Evolutionary conservation across 2,888 invertebrate genomes (phyloP).

Genomic region (Peribatodes rhomboidaria): DNA sequence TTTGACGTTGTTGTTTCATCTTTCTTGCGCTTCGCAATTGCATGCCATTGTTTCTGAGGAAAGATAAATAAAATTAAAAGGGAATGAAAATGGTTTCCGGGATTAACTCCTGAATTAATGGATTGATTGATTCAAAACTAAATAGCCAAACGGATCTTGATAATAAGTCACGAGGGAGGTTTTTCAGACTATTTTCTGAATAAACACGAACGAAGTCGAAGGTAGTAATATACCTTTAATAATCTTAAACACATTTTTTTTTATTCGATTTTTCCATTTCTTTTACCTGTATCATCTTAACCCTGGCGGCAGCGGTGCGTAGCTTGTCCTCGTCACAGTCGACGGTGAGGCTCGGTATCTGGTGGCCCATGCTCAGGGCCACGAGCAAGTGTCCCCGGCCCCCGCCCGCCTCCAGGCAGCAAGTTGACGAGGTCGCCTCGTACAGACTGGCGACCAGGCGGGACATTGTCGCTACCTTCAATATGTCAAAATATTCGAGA

Average conservation of each 20-base stretch:
- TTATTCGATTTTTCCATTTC: background rate
- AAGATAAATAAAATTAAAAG: constrained; percentile 1
- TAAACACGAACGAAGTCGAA: too few species aligned
- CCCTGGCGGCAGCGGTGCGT: constrained; percentile 88
- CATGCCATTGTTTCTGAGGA: constrained; percentile 86
- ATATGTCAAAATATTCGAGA: too few species aligned
- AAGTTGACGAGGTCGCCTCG: constrained; percentile 90
- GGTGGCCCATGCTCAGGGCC: constrained; percentile 89
- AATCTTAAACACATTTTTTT: too few species aligned
- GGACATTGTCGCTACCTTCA: constrained; percentile 88
- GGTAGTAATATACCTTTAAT: too few species aligned
- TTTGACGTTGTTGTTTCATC: constrained; percentile 38
- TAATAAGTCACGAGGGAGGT: too few species aligned
- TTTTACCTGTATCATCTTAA: constrained; percentile 75
- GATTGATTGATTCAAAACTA: too few species aligned
- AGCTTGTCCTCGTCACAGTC: constrained; percentile 88
- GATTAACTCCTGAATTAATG: too few species aligned
- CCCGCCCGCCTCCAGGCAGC: constrained; percentile 94
- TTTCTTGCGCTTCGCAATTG: constrained; percentile 80
- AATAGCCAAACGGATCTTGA: too few species aligned
- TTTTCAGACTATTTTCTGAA: too few species aligned
- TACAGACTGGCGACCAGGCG: constrained; percentile 85
- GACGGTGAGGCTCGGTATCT: constrained; percentile 92
- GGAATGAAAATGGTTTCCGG: too few species aligned
- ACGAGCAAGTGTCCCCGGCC: constrained; percentile 95